Base-by-base conservation (phyloP, 2,888 invertebrate genomes). In the Drosophila leonis region DNA sequence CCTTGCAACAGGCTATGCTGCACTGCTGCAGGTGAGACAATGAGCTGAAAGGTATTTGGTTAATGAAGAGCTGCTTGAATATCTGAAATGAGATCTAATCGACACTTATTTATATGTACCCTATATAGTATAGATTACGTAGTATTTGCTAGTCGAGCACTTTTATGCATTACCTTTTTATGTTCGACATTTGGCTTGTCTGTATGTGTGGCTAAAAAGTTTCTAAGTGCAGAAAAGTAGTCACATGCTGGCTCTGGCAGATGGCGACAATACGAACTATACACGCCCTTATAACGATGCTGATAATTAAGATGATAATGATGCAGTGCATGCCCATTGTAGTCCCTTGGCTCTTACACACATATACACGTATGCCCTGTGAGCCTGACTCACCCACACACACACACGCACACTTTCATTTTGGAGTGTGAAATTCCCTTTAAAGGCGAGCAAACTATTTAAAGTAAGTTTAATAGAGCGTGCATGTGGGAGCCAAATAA, bases 251-350 rank as follows among this genome's bases (percentile, higher is more conserved):
- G 31, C 37, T 49, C 35, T 42, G 51, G 42, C 46, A 66, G 55
- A 55, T 56, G 55, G 29, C 18, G 44, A 61, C 56, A 44, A 39
- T 41, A 10, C 27, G 48, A 52, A 41, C 59, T 33, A 18, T 3
- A 54, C 20, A 24, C 27, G 42, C 66, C 42, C 51, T 60, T 60
- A 61, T 51, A 68, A 67, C 49, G 62, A 55, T 55, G 65, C 62
- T 41, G 57, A 75, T 71, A 64, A 76, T 76, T 59, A 69, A 56
- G 73, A 51, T 66, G 52, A 74, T 73, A 54, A 69, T 74, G 61
- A 72, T 60, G 49, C 46, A 37, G 29, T n/a, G 56, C 54, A 51
- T 55, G 12, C 31, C 49, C 49, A 56, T 65, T 72, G 52, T 59
- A 48, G 24, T 60, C 24, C 51, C 52, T 55, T 33, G 48, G 6